These are phyloP conservation scores for Pyrochroa serraticornis DNA, from an alignment of 2,888 invertebrate species.

Conservation along the genomic window DNA sequence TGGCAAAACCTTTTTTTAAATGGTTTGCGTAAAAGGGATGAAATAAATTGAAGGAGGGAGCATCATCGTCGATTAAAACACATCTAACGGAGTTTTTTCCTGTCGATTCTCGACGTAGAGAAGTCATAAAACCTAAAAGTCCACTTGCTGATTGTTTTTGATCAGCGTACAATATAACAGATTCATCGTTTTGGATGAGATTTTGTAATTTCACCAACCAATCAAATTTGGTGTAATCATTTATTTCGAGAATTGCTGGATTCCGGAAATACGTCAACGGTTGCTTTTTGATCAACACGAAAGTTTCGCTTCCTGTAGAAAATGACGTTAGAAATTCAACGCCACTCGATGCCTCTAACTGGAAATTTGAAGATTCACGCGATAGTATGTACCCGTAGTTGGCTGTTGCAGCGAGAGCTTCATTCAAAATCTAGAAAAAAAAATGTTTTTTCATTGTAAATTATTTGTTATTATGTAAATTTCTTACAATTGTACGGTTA, in stretches of 20 bases:
- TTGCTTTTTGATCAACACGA: too few species aligned
- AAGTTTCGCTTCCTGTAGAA: too few species aligned
- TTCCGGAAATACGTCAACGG: too few species aligned
- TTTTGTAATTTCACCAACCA: slow-evolving; percentile 62
- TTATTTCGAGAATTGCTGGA: slow-evolving; percentile 58
- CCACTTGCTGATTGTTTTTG: slow-evolving; percentile 76
- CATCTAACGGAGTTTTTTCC: slow-evolving; percentile 56
- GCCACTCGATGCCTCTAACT: too few species aligned
- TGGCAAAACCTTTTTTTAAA: slow-evolving; percentile 72
- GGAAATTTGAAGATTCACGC: too few species aligned
- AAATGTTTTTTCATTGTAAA: too few species aligned
- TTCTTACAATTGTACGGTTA: too few species aligned
- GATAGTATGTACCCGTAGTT: too few species aligned
- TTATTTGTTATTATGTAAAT: too few species aligned
- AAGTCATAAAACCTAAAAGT: slow-evolving; percentile 70
- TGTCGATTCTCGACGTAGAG: slow-evolving; percentile 66
- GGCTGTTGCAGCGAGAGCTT: too few species aligned
- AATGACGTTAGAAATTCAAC: too few species aligned
- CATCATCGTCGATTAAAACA: slow-evolving; percentile 66
- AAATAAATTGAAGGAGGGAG: slow-evolving; percentile 68
- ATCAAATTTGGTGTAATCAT: slow-evolving; percentile 56
- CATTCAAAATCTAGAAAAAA: too few species aligned
- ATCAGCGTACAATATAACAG: slow-evolving; percentile 64
- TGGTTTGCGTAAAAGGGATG: slow-evolving; percentile 67
- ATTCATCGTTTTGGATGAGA: slow-evolving; percentile 38